phyloP scores from a whole-genome alignment of 2,113 vertebrate genomes.

The Austrofundulus limnaeus region DNA sequence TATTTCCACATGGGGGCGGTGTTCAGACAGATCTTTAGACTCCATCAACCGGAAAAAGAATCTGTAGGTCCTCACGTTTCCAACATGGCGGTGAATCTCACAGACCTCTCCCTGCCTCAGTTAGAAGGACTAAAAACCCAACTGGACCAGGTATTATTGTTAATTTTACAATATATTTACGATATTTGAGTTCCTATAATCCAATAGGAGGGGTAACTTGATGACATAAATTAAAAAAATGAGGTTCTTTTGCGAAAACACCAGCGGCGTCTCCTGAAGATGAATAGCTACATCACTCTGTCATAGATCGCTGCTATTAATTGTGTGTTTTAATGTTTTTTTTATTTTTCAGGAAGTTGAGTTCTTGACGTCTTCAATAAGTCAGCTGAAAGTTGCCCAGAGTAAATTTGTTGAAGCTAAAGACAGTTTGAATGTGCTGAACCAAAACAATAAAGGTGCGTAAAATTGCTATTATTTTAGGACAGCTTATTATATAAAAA shows the following conservation, averaged over 20 bases:
- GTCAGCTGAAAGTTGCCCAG: constrained; percentile 91
- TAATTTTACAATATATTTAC: rapidly evolving
- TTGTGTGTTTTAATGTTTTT: constrained; percentile 1
- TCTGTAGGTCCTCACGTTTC: constrained; percentile 28
- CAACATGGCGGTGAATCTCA: constrained; percentile 91
- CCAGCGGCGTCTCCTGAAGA: not conserved
- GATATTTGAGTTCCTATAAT: not conserved
- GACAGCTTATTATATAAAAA: too few relatives aligned
- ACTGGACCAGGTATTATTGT: constrained; percentile 82
- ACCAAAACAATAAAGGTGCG: constrained; percentile 86
- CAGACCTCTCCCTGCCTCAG: constrained; percentile 86
- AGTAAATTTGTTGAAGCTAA: constrained; percentile 94
- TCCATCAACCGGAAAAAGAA: constrained; percentile 57
- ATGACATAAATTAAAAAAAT: too few relatives aligned
- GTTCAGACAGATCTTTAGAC: not conserved
- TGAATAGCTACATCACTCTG: not conserved
- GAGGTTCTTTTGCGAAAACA: not conserved
- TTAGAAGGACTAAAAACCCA: constrained; percentile 89
- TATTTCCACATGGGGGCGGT: constrained; percentile 19
- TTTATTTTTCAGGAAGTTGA: constrained; percentile 85
- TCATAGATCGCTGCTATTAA: not conserved
- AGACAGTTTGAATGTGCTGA: constrained; percentile 87
- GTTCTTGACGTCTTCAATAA: constrained; percentile 90
- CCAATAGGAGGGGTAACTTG: rapidly evolving
- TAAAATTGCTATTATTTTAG: not conserved